phyloP scores from a whole-genome alignment of 2,888 invertebrate species.

The Neocrepidodera transversa region DNA sequence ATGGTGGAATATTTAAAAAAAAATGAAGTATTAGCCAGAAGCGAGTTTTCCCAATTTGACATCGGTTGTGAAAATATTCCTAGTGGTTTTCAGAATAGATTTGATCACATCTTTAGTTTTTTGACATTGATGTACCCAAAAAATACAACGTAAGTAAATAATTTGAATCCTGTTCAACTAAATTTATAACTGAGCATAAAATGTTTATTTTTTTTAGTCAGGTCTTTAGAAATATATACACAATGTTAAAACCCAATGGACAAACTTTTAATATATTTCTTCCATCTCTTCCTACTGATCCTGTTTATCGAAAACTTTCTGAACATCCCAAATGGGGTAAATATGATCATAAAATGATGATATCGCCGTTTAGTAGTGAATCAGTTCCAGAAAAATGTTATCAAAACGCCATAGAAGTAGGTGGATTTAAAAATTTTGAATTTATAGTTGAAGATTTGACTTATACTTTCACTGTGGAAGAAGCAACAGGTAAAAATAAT shows the following conservation, averaged over 20 bases:
- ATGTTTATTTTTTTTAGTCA: slow-evolving; percentile 1
- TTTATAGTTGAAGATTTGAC: not conserved
- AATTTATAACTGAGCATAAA: not conserved
- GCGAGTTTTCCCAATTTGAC: not conserved
- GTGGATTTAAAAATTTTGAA: slow-evolving; percentile 2
- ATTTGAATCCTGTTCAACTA: not conserved
- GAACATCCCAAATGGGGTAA: slow-evolving; percentile 15
- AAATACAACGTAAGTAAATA: not conserved
- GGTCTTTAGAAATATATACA: slow-evolving; percentile 2
- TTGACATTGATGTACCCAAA: not conserved
- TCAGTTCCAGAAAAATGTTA: not conserved
- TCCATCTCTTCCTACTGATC: not conserved
- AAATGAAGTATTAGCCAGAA: not conserved
- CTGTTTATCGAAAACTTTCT: not conserved
- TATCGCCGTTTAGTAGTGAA: not conserved
- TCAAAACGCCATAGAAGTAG: not conserved
- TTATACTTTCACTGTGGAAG: not conserved
- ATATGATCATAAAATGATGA: slow-evolving; percentile 3
- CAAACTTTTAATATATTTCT: slow-evolving; percentile 2
- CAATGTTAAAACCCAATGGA: slow-evolving; percentile 10
- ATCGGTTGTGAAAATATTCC: not conserved
- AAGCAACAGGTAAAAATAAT: slow-evolving; percentile 8
- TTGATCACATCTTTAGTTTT: not conserved
- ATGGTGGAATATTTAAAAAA: slow-evolving; percentile 17
- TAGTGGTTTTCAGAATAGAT: not conserved